Evolutionary conservation across 2,113 vertebrate genomes (phyloP).

Genomic region (Triplophysa dalaica): DNA sequence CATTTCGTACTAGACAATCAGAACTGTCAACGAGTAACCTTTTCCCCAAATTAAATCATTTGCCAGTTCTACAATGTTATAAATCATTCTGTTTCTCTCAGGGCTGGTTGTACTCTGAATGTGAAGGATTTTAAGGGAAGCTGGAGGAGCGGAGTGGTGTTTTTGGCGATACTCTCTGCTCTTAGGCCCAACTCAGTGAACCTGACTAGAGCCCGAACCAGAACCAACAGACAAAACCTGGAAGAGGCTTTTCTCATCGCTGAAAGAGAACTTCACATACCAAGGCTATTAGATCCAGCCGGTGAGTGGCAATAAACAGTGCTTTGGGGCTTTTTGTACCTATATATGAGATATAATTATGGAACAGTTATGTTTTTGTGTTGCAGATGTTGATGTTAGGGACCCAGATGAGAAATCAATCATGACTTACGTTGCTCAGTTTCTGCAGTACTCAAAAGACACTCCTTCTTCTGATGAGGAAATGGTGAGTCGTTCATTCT

Average conservation of each 20-base stretch:
- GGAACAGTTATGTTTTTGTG: slow-evolving; percentile 61
- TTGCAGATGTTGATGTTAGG: slow-evolving; percentile 85
- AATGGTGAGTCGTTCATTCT: slow-evolving; percentile 68
- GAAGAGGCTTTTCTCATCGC: slow-evolving; percentile 87
- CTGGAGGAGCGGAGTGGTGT: slow-evolving; percentile 90
- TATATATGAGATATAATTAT: background rate
- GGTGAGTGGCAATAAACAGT: slow-evolving; percentile 67
- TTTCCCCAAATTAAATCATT: no score
- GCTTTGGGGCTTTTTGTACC: background rate
- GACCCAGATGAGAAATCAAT: slow-evolving; percentile 96
- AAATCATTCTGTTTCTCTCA: slow-evolving; percentile 54
- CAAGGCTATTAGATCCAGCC: slow-evolving; percentile 86
- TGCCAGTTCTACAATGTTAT: no score
- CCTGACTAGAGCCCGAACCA: slow-evolving; percentile 76
- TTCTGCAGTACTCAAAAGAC: slow-evolving; percentile 89
- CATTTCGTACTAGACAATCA: background rate
- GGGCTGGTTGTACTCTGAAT: slow-evolving; percentile 76
- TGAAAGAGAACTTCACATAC: slow-evolving; percentile 85
- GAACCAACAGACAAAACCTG: slow-evolving; percentile 89
- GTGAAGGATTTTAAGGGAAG: slow-evolving; percentile 91
- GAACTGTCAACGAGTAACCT: background rate
- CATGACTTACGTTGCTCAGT: slow-evolving; percentile 96
- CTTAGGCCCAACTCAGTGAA: slow-evolving; percentile 85
- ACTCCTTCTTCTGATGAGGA: slow-evolving; percentile 65
- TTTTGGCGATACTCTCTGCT: slow-evolving; percentile 85